These are phyloP conservation scores for Sinocyclocheilus anshuiensis DNA, from an alignment of 2,113 vertebrate genomes.

Conservation along the genomic window DNA sequence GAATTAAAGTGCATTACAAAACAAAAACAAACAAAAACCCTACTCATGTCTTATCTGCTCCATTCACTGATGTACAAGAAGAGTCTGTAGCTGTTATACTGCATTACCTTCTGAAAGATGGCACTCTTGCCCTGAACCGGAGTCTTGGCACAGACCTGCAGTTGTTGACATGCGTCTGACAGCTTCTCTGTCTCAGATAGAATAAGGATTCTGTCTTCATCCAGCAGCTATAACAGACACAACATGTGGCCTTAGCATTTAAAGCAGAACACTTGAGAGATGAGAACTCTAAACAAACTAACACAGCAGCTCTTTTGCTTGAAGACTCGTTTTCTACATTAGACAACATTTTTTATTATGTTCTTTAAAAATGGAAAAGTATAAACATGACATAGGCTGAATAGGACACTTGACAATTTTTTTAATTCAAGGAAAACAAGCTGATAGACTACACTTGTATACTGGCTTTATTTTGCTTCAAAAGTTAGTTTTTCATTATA, in stretches of 20 bases:
- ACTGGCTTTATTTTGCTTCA: no score
- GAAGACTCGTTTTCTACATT: neutral
- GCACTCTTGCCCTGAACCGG: conserved; percentile 88
- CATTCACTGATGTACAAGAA: neutral
- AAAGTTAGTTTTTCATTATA: no score
- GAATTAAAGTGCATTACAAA: neutral
- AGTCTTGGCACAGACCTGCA: conserved; percentile 84
- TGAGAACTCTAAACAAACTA: neutral
- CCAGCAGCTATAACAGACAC: conserved; percentile 78
- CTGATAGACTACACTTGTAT: no score
- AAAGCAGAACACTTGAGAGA: conserved; percentile 8
- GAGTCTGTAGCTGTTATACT: neutral
- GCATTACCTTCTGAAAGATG: conserved; percentile 89
- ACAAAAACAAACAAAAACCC: neutral
- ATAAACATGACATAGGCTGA: neutral
- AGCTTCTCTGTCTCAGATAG: conserved; percentile 90
- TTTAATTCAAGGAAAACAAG: no score
- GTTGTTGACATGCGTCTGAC: conserved; percentile 84
- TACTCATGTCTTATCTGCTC: neutral
- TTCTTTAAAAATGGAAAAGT: neutral
- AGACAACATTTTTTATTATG: neutral
- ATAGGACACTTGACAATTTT: neutral
- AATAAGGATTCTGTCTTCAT: conserved; percentile 85
- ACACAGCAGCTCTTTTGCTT: neutral
- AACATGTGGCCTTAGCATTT: neutral